Evolutionary conservation across 2,888 invertebrate species (phyloP).

Genomic region (Ichneumoninae sp.): DNA sequence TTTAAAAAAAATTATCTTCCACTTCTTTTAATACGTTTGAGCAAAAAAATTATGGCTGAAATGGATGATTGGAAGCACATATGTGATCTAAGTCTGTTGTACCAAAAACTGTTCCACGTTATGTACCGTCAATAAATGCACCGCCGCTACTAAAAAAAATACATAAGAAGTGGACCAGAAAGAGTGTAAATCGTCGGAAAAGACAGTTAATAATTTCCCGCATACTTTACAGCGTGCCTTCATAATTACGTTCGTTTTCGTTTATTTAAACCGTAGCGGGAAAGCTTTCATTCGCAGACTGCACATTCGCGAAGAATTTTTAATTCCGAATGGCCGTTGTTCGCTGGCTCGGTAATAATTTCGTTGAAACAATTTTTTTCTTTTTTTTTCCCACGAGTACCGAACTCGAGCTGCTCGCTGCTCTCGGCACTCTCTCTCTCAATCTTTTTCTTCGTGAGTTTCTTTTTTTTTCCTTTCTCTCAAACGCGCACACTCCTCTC

Average conservation of each 20-base stretch:
- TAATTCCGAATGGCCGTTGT: constrained; percentile 38
- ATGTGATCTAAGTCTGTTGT: too few species aligned
- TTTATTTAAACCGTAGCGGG: constrained; percentile 7
- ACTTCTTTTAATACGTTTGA: not conserved
- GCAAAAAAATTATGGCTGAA: not conserved
- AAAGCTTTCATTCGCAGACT: constrained; percentile 3
- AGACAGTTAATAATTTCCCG: not conserved
- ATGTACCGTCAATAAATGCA: too few species aligned
- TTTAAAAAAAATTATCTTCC: not conserved
- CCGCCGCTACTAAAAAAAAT: too few species aligned
- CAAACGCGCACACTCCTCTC: not conserved
- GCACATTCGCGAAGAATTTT: constrained; percentile 44
- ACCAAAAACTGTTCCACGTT: not conserved
- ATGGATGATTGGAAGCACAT: too few species aligned
- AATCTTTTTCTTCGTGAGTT: constrained; percentile 21
- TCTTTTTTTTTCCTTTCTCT: constrained; percentile 7
- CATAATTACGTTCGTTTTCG: constrained; percentile 47
- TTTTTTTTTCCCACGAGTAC: constrained; percentile 31
- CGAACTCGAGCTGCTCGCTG: constrained; percentile 19
- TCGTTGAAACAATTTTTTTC: constrained; percentile 45
- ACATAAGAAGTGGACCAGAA: too few species aligned
- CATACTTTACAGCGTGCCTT: constrained; percentile 8
- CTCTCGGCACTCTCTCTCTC: not conserved
- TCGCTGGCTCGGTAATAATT: constrained; percentile 42
- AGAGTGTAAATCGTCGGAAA: not conserved